phyloP scores from a whole-genome alignment of 2,797 vertebrate genomes.

The Anisognathus igniventris region DNA sequence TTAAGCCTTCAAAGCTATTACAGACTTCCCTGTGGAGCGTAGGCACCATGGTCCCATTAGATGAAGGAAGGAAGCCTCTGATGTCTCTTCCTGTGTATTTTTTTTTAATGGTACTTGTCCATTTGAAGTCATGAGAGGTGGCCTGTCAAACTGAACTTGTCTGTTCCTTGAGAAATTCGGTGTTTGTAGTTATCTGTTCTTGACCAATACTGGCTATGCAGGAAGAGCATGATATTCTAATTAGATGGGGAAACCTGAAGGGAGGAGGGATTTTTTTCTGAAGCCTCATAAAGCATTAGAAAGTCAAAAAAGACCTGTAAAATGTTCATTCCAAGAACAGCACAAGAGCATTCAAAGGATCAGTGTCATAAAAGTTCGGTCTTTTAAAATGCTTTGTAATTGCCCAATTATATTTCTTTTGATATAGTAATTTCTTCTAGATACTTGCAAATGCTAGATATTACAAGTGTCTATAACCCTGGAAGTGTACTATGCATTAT shows the following conservation, averaged over 20 bases:
- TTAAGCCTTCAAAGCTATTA: neutral
- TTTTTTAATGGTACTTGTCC: neutral
- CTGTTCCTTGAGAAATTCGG: neutral
- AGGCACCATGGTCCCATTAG: neutral
- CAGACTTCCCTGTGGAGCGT: neutral
- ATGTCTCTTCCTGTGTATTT: neutral
- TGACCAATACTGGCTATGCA: neutral
- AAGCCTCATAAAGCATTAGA: neutral
- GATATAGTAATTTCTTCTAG: neutral
- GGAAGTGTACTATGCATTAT: neutral
- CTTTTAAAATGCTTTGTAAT: neutral
- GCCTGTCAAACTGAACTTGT: neutral
- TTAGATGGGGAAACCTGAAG: neutral
- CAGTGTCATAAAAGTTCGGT: neutral
- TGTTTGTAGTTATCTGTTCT: neutral
- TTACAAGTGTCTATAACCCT: neutral
- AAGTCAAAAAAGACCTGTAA: neutral
- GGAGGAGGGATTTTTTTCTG: neutral
- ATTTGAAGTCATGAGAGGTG: neutral
- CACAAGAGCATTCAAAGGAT: neutral
- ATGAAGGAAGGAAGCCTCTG: neutral
- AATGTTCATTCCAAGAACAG: neutral
- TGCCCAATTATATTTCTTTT: neutral
- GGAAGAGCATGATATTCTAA: neutral
- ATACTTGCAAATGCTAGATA: neutral